These are phyloP conservation scores for Poecilia velifera DNA, from an alignment of 2,797 vertebrate genomes.

Conservation along the genomic window DNA sequence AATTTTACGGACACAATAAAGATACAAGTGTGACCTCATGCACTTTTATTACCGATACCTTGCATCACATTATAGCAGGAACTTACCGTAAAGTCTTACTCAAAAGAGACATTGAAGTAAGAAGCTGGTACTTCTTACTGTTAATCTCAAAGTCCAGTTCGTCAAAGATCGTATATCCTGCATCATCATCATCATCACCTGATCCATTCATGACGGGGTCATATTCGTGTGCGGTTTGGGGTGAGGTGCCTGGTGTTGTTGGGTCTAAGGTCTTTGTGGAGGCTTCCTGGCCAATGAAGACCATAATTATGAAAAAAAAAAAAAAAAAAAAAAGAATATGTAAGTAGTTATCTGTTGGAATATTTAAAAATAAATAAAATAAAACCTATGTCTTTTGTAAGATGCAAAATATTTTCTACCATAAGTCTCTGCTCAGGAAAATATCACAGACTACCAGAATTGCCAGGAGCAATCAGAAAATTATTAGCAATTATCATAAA, in stretches of 20 bases:
- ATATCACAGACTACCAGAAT: neutral
- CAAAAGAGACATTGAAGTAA: neutral
- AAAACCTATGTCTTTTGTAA: neutral
- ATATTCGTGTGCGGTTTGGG: neutral
- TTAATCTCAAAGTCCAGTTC: neutral
- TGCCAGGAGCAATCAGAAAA: neutral
- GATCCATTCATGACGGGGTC: neutral
- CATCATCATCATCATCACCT: neutral
- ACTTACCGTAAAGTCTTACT: neutral
- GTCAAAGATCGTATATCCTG: neutral
- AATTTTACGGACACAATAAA: neutral
- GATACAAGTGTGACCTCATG: neutral
- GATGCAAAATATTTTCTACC: neutral
- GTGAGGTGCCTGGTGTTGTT: neutral
- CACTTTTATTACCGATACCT: neutral
- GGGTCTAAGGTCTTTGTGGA: neutral
- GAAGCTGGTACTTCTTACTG: neutral
- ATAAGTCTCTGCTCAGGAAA: neutral
- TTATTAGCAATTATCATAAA: neutral
- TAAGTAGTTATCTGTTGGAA: neutral
- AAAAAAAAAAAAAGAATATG: neutral
- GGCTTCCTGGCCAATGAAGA: neutral
- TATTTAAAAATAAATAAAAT: neutral
- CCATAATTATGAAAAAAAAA: neutral
- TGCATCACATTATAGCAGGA: neutral